Percentiles rank a stretch among this genome's conserved stretches.
Evolutionary conservation across 2,113 vertebrate genomes (phyloP).

Genomic region (Micronycteris hirsuta): DNA sequence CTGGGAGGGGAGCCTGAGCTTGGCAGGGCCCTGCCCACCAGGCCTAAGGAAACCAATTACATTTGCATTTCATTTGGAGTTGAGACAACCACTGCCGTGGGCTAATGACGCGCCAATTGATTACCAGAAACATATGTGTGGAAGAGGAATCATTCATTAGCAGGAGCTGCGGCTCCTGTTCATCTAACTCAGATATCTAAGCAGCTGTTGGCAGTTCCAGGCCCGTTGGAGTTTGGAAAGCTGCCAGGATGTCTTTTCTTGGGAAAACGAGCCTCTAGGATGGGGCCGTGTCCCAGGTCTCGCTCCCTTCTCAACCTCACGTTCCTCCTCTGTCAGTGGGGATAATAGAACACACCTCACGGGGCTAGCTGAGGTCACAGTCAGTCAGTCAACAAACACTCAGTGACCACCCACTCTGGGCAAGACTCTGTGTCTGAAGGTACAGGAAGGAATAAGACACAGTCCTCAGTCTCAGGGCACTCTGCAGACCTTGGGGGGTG

Average conservation of each 20-base stretch:
- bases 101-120: slow-evolving; percentile 60
- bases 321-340: not conserved
- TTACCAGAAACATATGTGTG: slow-evolving; percentile 66
- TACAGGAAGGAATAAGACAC: not conserved
- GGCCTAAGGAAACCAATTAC: slow-evolving; percentile 28
- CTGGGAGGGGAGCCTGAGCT: not conserved
- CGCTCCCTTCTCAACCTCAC: not conserved
- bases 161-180: slow-evolving; percentile 42
- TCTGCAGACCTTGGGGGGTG: not conserved
- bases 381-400: not conserved
- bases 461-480: not conserved
- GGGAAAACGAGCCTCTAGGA: not conserved
- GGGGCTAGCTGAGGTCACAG: not conserved
- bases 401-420: not conserved
- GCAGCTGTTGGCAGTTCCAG: not conserved
- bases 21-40: not conserved
- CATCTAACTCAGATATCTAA: slow-evolving; percentile 45
- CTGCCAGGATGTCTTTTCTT: not conserved
- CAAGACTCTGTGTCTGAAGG: not conserved
- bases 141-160: slow-evolving; percentile 66
- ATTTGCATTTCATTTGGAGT: slow-evolving; percentile 60
- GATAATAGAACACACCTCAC: not conserved
- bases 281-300: not conserved
- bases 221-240: not conserved
- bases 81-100: slow-evolving; percentile 65